Base-by-base conservation (phyloP, 2,113 vertebrate genomes). In the Erythrolamprus reginae region DNA sequence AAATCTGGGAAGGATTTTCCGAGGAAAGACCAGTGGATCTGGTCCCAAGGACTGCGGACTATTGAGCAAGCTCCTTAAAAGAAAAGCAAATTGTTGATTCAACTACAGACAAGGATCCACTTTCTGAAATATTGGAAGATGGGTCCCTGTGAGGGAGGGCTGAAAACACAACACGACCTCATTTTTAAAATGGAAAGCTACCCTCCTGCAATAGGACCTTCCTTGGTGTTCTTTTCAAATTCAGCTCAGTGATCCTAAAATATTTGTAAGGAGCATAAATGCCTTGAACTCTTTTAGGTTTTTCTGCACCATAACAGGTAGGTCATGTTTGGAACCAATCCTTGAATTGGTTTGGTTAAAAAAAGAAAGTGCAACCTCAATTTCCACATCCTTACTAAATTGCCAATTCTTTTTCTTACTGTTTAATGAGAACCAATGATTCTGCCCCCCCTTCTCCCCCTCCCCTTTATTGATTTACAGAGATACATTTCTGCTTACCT, bases 171-270 rank as follows among this genome's bases (percentile, higher is more conserved):
- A 92, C 91, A 84, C 55, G 92, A 88, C 9, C 38, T 89, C 88
- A 93, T 93, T 58, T 92, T 96, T 95, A 95, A 92, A 94, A 92
- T 86, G 93, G 87, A 95, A 96, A 96, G 23, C 93, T 91, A 23
- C 92, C 94, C 1, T 38, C 17, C 42, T 70, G 48, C 4, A n/a
- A 21, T n/a, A 47, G 19, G 70, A 45, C 13, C 23, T 42, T 83
- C 15, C 28, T 13, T 23, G 15, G n/a, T 52, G 55, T 52, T 38
- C 58, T 9, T 45, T 47, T 47, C 45, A 13, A 65, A 21, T 88
- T 26, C 70, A 58, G 23, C 6, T 91, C 47, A 84, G 38, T 58
- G 51, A 88, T 82, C 53, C 56, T 90, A 47, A 88, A 82, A 70
- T 91, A 23, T 55, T 28, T 87, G 12, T 12, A 48, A 82, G 38